Percentiles rank a stretch among this genome's conserved stretches.
Conservation (phyloP, 2,797 vertebrate genomes). For the Oreortyx pictus region DNA sequence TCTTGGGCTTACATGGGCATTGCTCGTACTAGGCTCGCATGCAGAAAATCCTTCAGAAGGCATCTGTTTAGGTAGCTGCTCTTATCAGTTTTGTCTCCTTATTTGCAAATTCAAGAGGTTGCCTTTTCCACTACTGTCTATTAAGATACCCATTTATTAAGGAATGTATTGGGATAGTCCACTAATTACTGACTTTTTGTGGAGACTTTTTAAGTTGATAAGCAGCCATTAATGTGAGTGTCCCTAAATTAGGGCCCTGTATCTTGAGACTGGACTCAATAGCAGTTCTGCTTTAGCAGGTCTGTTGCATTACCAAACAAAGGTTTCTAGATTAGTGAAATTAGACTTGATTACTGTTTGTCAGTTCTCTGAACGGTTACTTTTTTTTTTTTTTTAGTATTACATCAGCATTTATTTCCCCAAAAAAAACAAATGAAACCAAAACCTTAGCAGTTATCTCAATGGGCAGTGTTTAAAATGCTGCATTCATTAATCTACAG, state of each 20-base stretch:
- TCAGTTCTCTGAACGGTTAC: background rate
- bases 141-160: background rate
- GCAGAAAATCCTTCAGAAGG: background rate
- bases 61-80: accelerated
- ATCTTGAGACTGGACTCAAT: background rate
- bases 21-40: accelerated
- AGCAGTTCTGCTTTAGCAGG: background rate
- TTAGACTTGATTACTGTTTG: background rate
- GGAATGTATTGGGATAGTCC: background rate
- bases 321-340: background rate
- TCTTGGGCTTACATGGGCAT: background rate
- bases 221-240: constrained; percentile 32
- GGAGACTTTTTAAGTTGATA: constrained; percentile 19
- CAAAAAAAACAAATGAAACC: background rate
- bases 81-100: background rate
- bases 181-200: background rate
- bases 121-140: background rate
- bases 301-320: background rate
- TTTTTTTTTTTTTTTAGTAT: background rate
- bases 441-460: background rate
- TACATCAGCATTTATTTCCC: background rate
- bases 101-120: background rate
- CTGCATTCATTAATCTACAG: accelerated
- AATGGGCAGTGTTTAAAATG: background rate
- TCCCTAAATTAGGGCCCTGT: background rate